These are phyloP conservation scores for Hormiphora californensis DNA, from an alignment of 37 sponge, comb jelly and placozoan species.

Conservation along the genomic window DNA sequence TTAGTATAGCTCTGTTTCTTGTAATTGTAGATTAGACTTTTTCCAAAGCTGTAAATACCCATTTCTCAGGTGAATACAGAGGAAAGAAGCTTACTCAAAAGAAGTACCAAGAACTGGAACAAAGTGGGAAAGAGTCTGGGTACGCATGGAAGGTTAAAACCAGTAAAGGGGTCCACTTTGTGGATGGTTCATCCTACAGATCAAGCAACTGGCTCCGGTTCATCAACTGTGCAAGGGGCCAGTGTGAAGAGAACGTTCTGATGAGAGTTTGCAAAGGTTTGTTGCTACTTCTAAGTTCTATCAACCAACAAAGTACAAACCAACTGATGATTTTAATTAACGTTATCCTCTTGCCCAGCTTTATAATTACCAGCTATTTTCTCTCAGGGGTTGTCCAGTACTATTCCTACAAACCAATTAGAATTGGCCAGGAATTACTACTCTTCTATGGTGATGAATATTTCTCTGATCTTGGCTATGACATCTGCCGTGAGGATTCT, in stretches of 20 bases:
- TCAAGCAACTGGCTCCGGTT: constrained; percentile 6
- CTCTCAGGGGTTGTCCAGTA: not conserved
- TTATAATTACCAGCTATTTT: too few species aligned
- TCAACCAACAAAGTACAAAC: too few species aligned
- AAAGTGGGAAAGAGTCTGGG: not conserved
- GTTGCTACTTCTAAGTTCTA: too few species aligned
- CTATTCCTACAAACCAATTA: constrained; percentile 15
- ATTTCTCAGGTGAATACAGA: not conserved
- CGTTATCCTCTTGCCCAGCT: too few species aligned
- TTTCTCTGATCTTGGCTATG: constrained; percentile 4
- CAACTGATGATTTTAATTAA: too few species aligned
- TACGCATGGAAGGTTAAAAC: not conserved
- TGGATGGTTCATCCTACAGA: not conserved
- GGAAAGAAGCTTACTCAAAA: not conserved
- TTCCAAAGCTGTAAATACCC: not conserved
- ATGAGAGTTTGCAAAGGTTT: not conserved
- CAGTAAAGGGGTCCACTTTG: not conserved
- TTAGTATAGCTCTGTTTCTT: too few species aligned
- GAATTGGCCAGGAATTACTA: not conserved
- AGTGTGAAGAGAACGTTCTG: constrained; percentile 7
- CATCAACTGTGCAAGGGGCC: constrained; percentile 14
- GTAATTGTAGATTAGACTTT: too few species aligned
- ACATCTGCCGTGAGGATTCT: too few species aligned
- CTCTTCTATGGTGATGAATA: constrained; percentile 26
- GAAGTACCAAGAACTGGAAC: constrained; percentile 7